Evolutionary conservation across 2,797 vertebrate species (phyloP).

Genomic region (Gobionotothen gibberifrons): DNA sequence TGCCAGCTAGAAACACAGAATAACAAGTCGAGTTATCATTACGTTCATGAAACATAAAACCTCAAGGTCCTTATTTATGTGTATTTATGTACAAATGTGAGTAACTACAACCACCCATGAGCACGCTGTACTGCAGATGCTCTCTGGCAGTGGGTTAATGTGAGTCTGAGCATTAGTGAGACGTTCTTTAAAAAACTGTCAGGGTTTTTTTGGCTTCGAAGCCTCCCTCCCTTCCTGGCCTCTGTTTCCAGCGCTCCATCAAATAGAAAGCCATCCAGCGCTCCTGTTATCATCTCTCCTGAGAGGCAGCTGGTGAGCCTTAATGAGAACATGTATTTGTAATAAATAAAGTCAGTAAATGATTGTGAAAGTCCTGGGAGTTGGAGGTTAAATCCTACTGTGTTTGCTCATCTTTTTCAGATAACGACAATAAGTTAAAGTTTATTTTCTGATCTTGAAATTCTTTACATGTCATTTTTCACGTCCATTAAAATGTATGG

Average conservation of each 20-base stretch:
- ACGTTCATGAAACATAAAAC: conserved; percentile 51
- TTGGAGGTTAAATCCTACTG: conserved; percentile 11
- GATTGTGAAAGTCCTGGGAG: conserved; percentile 24
- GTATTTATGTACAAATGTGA: conserved; percentile 29
- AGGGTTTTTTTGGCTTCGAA: conserved; percentile 41
- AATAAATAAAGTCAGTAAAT: conserved; percentile 34
- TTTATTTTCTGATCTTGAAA: too few species aligned
- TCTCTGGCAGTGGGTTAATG: conserved; percentile 32
- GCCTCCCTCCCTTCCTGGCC: conserved; percentile 44
- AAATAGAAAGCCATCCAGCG: conserved; percentile 51
- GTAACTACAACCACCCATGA: conserved; percentile 38
- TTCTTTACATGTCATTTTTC: too few species aligned
- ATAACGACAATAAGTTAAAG: neutral
- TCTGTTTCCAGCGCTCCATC: conserved; percentile 58
- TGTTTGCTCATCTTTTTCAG: conserved; percentile 35
- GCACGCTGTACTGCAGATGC: conserved; percentile 41
- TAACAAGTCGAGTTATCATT: conserved; percentile 36
- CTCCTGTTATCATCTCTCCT: conserved; percentile 38
- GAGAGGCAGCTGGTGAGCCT: conserved; percentile 39
- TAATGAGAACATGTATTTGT: conserved; percentile 55
- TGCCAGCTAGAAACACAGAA: conserved; percentile 29
- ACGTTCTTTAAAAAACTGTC: conserved; percentile 44
- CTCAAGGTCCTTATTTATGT: conserved; percentile 38
- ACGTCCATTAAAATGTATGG: too few species aligned
- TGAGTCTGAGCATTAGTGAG: conserved; percentile 42